Evolutionary conservation across 1,140 invertebrate species (phyloP).

Genomic region (Drosophila virilis): DNA sequence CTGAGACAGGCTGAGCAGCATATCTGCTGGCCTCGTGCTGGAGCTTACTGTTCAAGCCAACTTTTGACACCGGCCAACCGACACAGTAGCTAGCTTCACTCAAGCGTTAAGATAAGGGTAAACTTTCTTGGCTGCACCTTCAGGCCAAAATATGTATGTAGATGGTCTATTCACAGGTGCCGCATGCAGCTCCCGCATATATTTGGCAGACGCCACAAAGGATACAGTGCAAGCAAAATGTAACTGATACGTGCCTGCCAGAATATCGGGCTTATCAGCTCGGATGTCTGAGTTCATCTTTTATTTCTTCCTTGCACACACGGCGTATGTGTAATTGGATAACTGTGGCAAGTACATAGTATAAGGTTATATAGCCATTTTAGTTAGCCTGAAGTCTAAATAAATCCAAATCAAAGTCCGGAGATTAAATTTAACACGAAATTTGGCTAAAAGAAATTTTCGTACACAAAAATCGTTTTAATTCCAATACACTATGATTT

Average conservation of each 20-base stretch:
- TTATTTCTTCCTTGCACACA: conserved; percentile 7
- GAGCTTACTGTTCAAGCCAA: neutral
- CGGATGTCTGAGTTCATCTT: conserved; percentile 45
- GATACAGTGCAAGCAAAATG: neutral
- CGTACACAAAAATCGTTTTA: neutral
- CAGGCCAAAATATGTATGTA: conserved; percentile 11
- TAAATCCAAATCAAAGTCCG: neutral
- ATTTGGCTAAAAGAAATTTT: neutral
- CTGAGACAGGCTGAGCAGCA: too few relatives aligned
- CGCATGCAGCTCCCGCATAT: conserved; percentile 15
- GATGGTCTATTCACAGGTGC: neutral
- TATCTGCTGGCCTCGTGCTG: too few relatives aligned
- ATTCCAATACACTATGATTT: neutral
- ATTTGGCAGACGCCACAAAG: conserved; percentile 7
- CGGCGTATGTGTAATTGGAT: conserved; percentile 44
- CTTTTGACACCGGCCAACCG: neutral
- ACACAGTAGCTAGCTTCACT: conserved; percentile 23
- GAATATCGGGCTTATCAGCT: conserved; percentile 42
- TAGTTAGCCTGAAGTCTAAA: neutral
- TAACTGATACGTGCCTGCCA: conserved; percentile 48
- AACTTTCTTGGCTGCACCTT: conserved; percentile 33
- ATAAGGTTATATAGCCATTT: neutral
- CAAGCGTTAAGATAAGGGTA: conserved; percentile 45
- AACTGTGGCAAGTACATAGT: neutral
- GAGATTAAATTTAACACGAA: neutral